phyloP scores from a whole-genome alignment of 2,113 vertebrate genomes.

The Atherinomorus stipes region DNA sequence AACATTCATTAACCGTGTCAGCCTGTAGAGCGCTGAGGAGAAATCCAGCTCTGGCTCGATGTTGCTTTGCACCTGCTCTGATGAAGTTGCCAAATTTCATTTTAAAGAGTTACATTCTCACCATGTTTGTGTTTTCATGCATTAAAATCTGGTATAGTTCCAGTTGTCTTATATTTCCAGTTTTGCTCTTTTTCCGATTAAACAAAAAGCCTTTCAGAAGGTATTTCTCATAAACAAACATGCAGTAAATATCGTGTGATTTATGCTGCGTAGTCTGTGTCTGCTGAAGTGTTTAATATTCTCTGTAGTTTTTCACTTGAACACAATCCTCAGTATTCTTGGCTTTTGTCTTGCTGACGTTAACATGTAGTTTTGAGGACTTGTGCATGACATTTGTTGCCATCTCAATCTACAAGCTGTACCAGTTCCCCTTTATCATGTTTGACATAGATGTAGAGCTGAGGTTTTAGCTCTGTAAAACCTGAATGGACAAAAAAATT shows the following conservation, averaged over 20 bases:
- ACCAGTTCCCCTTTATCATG: too few relatives aligned
- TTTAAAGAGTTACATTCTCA: conserved; percentile 60
- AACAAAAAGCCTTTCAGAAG: background rate
- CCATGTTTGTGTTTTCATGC: conserved; percentile 51
- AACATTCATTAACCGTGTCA: background rate
- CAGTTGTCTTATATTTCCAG: conserved; percentile 29
- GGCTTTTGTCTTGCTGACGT: too few relatives aligned
- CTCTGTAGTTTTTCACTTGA: background rate
- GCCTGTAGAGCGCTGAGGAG: background rate
- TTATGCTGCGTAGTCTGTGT: background rate
- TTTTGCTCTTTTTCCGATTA: conserved; percentile 10
- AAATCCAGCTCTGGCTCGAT: conserved; percentile 31
- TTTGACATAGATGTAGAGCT: too few relatives aligned
- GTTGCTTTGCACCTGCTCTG: conserved; percentile 46
- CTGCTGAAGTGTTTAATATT: background rate
- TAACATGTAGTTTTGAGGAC: too few relatives aligned
- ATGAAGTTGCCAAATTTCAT: conserved; percentile 41
- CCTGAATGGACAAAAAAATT: too few relatives aligned
- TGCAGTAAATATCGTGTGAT: background rate
- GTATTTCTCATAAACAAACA: background rate
- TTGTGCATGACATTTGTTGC: too few relatives aligned
- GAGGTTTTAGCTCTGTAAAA: too few relatives aligned
- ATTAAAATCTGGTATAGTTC: conserved; percentile 31
- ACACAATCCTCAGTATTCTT: background rate
- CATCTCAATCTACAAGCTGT: too few relatives aligned